Percentiles rank a stretch among this genome's conserved stretches.
Conservation (phyloP, 2,113 vertebrate genomes). For the Podiceps cristatus region DNA sequence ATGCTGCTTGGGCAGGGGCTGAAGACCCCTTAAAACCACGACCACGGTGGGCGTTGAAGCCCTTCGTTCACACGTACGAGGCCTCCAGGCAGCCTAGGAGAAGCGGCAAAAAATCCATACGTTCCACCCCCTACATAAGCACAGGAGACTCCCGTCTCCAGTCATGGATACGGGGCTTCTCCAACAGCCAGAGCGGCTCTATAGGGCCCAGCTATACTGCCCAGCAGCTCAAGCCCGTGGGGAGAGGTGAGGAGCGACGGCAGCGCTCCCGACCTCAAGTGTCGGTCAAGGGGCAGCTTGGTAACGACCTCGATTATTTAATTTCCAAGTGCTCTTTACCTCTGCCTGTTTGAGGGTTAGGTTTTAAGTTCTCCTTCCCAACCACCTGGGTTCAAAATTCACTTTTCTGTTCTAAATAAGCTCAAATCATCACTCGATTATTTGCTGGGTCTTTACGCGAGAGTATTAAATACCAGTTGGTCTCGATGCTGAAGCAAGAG, state of each 20-base stretch:
- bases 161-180: not conserved
- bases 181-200: not conserved
- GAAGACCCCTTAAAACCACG: not conserved
- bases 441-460: not conserved
- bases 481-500: not conserved
- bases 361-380: not conserved
- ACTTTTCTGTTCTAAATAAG: not conserved
- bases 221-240: not conserved
- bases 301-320: fast-evolving
- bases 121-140: not conserved
- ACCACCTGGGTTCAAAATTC: not conserved
- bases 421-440: not conserved
- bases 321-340: not conserved
- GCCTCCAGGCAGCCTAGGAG: not conserved
- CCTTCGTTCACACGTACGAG: not conserved
- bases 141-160: not conserved
- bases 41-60: not conserved
- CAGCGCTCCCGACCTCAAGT: not conserved
- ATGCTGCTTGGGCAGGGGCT: not conserved
- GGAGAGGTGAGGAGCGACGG: fast-evolving
- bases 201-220: fast-evolving
- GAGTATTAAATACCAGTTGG: too few relatives aligned
- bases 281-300: not conserved
- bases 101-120: not conserved
- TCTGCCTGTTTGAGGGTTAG: not conserved